phyloP scores from a whole-genome alignment of 2,797 vertebrate species.

The Holocentrus rufus region DNA sequence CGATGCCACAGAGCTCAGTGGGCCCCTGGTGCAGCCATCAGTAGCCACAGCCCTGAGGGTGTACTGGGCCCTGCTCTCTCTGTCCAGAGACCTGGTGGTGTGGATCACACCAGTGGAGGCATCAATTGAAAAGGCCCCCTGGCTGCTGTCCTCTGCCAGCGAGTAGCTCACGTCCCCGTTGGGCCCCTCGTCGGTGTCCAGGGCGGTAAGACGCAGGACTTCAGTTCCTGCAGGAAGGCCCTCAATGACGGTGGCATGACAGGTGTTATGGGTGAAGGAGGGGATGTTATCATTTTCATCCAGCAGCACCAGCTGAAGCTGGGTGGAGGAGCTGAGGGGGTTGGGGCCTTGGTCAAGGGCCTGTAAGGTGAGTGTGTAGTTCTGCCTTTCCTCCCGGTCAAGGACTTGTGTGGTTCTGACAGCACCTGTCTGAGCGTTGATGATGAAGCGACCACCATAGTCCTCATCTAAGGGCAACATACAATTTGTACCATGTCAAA shows the following conservation, averaged over 20 bases:
- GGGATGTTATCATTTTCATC: constrained; percentile 93
- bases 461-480: constrained; percentile 81
- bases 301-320: constrained; percentile 83
- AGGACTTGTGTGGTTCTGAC: constrained; percentile 83
- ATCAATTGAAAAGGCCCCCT: constrained; percentile 85
- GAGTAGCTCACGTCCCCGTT: constrained; percentile 88
- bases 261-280: constrained; percentile 80
- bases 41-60: constrained; percentile 84
- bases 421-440: constrained; percentile 86
- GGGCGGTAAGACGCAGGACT: constrained; percentile 83
- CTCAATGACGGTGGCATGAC: constrained; percentile 85
- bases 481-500: background rate
- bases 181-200: constrained; percentile 85
- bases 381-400: constrained; percentile 87
- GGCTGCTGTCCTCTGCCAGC: constrained; percentile 81
- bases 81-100: constrained; percentile 83
- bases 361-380: constrained; percentile 86
- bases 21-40: constrained; percentile 81
- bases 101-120: constrained; percentile 77
- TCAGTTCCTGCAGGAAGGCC: constrained; percentile 80
- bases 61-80: constrained; percentile 85
- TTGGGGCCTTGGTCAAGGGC: constrained; percentile 85
- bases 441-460: constrained; percentile 81
- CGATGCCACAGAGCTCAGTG: constrained; percentile 81
- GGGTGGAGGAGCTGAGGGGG: constrained; percentile 78